Conservation (phyloP, 2,888 invertebrate species). For the Microdon myrmicae region DNA sequence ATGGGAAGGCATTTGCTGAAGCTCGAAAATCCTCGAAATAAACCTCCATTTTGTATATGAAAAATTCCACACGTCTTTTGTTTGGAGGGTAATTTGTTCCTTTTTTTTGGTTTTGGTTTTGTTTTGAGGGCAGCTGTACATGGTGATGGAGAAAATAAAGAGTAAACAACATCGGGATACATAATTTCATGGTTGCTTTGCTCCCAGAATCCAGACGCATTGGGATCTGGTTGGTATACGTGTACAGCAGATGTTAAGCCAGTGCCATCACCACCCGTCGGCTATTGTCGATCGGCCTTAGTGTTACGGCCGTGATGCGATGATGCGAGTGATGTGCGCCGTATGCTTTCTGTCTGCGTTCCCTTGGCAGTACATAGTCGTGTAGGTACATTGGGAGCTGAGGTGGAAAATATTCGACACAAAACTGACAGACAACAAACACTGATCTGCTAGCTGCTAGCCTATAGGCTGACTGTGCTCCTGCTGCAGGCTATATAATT, state of each 20-base stretch:
- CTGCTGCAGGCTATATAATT: conserved; percentile 46
- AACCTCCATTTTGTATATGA: conserved; percentile 37
- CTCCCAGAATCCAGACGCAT: conserved; percentile 27
- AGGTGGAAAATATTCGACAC: conserved; percentile 43
- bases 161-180: conserved; percentile 44
- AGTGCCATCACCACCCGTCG: conserved; percentile 18
- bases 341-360: conserved; percentile 29
- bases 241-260: conserved; percentile 36
- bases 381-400: too few relatives aligned
- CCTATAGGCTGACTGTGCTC: too few relatives aligned
- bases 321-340: conserved; percentile 33
- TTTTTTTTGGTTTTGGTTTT: too few relatives aligned
- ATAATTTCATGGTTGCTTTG: conserved; percentile 39
- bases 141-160: conserved; percentile 9
- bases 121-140: too few relatives aligned
- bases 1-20: background rate
- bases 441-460: conserved; percentile 47
- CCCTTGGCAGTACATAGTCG: conserved; percentile 37
- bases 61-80: too few relatives aligned
- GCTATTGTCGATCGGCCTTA: too few relatives aligned
- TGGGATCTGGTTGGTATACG: conserved; percentile 11
- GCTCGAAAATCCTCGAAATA: conserved; percentile 38
- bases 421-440: conserved; percentile 49
- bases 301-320: conserved; percentile 26
- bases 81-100: too few relatives aligned